phyloP scores from a whole-genome alignment of 2,888 invertebrate genomes.

The Parnassius apollo region DNA sequence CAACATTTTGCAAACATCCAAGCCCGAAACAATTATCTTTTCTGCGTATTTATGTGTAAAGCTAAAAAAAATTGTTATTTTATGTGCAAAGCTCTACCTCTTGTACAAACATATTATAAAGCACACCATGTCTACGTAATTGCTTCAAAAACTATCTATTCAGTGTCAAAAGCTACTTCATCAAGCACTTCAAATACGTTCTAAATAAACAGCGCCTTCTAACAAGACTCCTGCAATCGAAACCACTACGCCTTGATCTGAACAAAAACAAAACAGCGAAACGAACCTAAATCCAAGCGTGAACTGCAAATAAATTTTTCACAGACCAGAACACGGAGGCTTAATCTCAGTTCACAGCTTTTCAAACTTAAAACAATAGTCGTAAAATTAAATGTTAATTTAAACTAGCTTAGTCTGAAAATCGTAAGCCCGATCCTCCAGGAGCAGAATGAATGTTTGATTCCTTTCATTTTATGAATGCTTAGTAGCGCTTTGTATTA shows the following conservation, averaged over 20 bases:
- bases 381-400: conserved; percentile 15
- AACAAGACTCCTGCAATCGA: neutral
- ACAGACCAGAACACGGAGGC: neutral
- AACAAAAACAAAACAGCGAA: conserved; percentile 3
- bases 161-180: no score
- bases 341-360: conserved; percentile 4
- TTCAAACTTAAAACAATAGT: conserved; percentile 16
- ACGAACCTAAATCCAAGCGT: neutral
- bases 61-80: no score
- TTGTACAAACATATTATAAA: no score
- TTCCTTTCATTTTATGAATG: neutral
- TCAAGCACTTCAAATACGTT: no score
- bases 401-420: conserved; percentile 12
- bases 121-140: no score
- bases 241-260: neutral
- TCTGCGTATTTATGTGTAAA: no score
- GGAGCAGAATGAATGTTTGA: neutral
- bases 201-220: no score
- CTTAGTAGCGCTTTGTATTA: neutral
- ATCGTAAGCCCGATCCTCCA: neutral
- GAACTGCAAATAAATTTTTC: conserved; percentile 1
- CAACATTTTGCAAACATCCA: no score
- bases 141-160: no score
- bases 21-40: no score
- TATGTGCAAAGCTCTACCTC: no score